Base-by-base conservation (phyloP, 2,888 invertebrate species). In the Coecobrya sp. region DNA sequence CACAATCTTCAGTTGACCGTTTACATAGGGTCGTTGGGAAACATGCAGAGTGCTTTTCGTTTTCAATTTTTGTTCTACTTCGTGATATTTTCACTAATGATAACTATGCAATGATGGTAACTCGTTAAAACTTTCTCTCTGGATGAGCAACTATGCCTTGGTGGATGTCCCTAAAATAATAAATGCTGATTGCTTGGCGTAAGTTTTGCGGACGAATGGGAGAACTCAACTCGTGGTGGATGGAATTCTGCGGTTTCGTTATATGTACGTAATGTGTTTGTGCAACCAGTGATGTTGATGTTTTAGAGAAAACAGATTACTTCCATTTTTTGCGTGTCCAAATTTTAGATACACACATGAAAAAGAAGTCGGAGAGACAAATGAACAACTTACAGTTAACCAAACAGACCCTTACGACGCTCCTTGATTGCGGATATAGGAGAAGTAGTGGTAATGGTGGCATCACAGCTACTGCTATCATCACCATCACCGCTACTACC, bases 371-470 rank as follows among this genome's bases (percentile, higher is more conserved):
- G 62, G n/a, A 36, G 30, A 70, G 42, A 45, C 5, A 22, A 73
- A 73, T 42, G 5, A 73, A 45, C 19, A 73, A 90, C 90, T 90
- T 90, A 90, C 90, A 30, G 73, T 85, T 90, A 90, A 42, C 90
- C 90, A 76, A 90, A 90, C 76, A 90, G 90, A 90, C 90, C 90
- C 76, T 90, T 90, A 70, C 90, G 90, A 73, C 85, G 90, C 62
- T 90, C 85, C 85, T 84, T 55, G 76, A 90, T 90, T 59, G 90
- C 68, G 85, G 73, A 36, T n/a, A 84, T 59, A 70, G 84, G 70
- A 76, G 85, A 73, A n/a, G 85, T 85, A 42, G 70, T 73, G 59
- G 84, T 84, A 59, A 42, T 16, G 52, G 55, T 55, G 49, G 81
- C 16, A 81, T 65, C 36, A 52, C 16, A 16, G 22, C 42, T n/a